Percentiles rank a stretch among this genome's conserved stretches.
These are phyloP conservation scores for Laterallus jamaicensis DNA, from an alignment of 2,113 vertebrate genomes.

Conservation along the genomic window DNA sequence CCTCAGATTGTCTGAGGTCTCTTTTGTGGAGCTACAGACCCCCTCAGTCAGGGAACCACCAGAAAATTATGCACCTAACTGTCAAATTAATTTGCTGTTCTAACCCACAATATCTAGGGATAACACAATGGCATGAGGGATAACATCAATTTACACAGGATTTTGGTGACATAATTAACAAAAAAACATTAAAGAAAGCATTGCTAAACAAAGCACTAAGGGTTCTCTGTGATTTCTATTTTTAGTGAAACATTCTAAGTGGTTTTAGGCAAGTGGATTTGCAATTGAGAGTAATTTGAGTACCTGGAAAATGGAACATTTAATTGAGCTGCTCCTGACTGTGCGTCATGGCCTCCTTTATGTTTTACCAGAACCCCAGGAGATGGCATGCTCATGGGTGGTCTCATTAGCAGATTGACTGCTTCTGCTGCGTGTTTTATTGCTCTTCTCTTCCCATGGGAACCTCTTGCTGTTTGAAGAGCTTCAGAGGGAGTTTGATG, in stretches of 20 bases:
- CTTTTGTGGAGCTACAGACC: neutral
- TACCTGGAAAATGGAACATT: slow-evolving; percentile 10
- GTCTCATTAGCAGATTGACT: slow-evolving; percentile 23
- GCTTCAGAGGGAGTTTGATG: neutral
- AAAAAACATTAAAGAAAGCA: neutral
- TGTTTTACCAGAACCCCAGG: neutral
- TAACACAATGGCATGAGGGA: neutral
- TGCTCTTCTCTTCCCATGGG: slow-evolving; percentile 34
- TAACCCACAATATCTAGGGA: neutral
- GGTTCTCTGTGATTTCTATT: neutral
- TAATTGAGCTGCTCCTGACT: neutral
- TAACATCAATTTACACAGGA: neutral
- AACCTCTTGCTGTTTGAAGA: neutral
- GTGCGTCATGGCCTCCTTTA: neutral
- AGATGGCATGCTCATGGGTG: slow-evolving; percentile 9
- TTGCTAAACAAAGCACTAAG: neutral
- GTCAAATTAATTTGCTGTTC: rapidly evolving
- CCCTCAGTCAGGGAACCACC: neutral
- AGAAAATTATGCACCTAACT: neutral
- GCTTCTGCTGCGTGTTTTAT: neutral
- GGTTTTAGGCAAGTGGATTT: neutral
- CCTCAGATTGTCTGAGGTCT: rapidly evolving
- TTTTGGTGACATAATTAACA: neutral
- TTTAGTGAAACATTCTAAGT: neutral
- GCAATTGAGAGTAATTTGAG: neutral